Base-by-base conservation (phyloP, 2,113 vertebrate genomes). In the Ornithorhynchus anatinus region DNA sequence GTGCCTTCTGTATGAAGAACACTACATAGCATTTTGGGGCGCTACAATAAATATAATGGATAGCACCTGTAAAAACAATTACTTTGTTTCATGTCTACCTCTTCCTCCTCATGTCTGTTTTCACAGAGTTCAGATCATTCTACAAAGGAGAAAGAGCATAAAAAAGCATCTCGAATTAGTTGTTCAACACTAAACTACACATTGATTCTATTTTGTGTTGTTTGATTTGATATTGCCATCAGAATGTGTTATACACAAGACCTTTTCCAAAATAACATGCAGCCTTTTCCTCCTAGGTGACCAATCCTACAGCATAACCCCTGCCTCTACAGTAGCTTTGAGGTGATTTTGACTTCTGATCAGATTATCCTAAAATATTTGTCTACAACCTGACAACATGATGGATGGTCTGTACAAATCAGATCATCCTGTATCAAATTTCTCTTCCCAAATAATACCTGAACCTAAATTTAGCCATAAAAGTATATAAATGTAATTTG, bases 341-440 rank as follows among this genome's bases (percentile, higher is more conserved):
- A 54, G 25, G 36, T 68, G 22, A 79, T 45, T 85, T 78, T 75
- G 43, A 58, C 50, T 44, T 38, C 42, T 72, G 32, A 58, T 66
- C 38, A 70, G 4, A 59, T 77, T 66, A 63, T 76, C 36, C 67
- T 80, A 54, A 80, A 85, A 57, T 56, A 62, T 81, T 81, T 76
- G 6, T 65, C 44, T n/a, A 54, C 27, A 40, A 6, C 35, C 33
- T 87, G 77, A 19, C 63, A 77, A 79, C 58, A 59, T 80, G 77
- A 85, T 85, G 39, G 69, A 83, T 87, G 52, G 35, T 65, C 69
- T 57, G 17, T 44, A 80, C 51, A 81, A 81, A 83, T 86, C 63
- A 84, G 79, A 87, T 84, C 57, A 65, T 77, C 51, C 74, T 69
- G 6, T 70, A 80, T 86, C 65, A 72, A 57, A 54, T 75, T 81